Conservation (phyloP, 2,888 invertebrate species). For the Drosophila kambysellisi region DNA sequence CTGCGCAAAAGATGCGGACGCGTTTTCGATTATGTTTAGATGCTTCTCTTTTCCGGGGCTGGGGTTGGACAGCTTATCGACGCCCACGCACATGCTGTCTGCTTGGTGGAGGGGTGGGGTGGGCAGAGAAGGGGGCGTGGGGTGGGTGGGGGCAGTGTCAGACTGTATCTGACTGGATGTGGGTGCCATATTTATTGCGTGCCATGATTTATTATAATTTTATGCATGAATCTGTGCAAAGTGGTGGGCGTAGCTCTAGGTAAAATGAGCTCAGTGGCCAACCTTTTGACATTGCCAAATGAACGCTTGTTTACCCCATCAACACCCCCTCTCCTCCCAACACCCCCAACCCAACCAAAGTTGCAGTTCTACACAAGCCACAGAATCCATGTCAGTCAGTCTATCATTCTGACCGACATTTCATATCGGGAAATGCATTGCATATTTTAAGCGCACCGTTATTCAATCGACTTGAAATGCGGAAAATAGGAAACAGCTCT, state of each 20-base stretch:
- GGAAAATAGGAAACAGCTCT: neutral
- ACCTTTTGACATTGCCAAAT: slow-evolving; percentile 58
- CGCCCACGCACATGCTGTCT: slow-evolving; percentile 63
- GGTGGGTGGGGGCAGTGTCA: neutral
- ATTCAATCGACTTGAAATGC: slow-evolving; percentile 11
- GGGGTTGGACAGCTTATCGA: slow-evolving; percentile 70
- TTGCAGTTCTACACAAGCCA: slow-evolving; percentile 8
- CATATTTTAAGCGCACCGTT: slow-evolving; percentile 11
- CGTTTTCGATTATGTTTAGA: slow-evolving; percentile 79
- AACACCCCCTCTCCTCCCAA: neutral
- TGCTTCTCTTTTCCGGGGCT: slow-evolving; percentile 44
- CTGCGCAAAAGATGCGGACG: slow-evolving; percentile 56
- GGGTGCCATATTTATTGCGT: slow-evolving; percentile 74
- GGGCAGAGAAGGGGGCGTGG: neutral
- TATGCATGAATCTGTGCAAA: slow-evolving; percentile 74
- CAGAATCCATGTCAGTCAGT: slow-evolving; percentile 15
- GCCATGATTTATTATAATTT: slow-evolving; percentile 78
- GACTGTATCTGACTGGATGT: slow-evolving; percentile 41
- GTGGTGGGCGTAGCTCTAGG: slow-evolving; percentile 55
- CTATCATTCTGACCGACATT: slow-evolving; percentile 18
- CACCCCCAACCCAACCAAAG: neutral
- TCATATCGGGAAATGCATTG: slow-evolving; percentile 4
- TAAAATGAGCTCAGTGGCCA: slow-evolving; percentile 57
- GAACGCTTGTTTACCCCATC: slow-evolving; percentile 12
- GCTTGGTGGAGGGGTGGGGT: neutral